phyloP scores from a whole-genome alignment of 2,888 invertebrate genomes.

The Lomographa bimaculata region DNA sequence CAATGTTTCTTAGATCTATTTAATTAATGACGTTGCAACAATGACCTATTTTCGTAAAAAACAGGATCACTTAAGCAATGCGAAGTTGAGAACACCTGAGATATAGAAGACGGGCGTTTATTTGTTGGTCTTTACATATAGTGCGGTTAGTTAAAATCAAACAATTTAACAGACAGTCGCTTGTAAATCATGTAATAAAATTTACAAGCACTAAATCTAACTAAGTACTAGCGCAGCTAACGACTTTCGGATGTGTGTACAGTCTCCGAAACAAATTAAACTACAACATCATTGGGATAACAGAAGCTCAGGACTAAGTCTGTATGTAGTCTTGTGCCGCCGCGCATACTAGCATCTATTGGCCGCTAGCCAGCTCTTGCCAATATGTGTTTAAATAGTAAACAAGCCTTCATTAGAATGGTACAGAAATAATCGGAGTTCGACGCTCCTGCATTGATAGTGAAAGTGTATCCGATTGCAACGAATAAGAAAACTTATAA shows the following conservation, averaged over 20 bases:
- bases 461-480: conserved; percentile 9
- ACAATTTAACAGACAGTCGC: too few relatives aligned
- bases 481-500: too few relatives aligned
- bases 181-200: too few relatives aligned
- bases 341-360: conserved; percentile 30
- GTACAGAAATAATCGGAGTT: conserved; percentile 55
- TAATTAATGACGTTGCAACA: too few relatives aligned
- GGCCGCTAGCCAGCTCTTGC: conserved; percentile 50
- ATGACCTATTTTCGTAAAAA: too few relatives aligned
- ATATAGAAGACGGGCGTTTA: too few relatives aligned
- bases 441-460: conserved; percentile 46
- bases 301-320: not conserved
- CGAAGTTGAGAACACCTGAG: too few relatives aligned
- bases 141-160: too few relatives aligned
- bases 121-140: too few relatives aligned
- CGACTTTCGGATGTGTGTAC: conserved; percentile 22
- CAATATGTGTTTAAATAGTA: conserved; percentile 49
- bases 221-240: not conserved
- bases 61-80: too few relatives aligned
- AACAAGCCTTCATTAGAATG: conserved; percentile 55
- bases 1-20: too few relatives aligned
- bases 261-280: conserved; percentile 6
- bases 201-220: not conserved
- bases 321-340: conserved; percentile 39
- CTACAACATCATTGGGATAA: conserved; percentile 3